Percentiles rank a stretch among this genome's conserved stretches.
These are phyloP conservation scores for Thunnus thynnus DNA, from an alignment of 2,113 vertebrate genomes.

Conservation along the genomic window DNA sequence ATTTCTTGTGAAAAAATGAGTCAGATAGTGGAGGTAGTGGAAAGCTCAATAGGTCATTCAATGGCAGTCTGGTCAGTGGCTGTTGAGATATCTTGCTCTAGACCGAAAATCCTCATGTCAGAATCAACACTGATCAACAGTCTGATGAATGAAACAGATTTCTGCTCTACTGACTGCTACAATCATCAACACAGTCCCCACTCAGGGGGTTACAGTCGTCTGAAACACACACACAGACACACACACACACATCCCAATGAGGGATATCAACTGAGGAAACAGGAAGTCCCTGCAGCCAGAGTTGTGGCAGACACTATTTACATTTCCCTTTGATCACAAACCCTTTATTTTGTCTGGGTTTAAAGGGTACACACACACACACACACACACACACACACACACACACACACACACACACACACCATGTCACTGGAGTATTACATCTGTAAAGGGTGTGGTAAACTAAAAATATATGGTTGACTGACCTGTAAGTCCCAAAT, in stretches of 20 bases:
- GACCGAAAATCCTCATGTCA: neutral
- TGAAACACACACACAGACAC: constrained; percentile 10
- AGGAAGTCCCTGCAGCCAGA: constrained; percentile 49
- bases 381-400: constrained; percentile 34
- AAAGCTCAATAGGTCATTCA: neutral
- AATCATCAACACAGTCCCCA: neutral
- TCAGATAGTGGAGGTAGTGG: neutral
- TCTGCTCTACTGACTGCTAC: constrained; percentile 19
- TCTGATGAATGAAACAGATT: constrained; percentile 39
- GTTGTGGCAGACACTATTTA: constrained; percentile 41
- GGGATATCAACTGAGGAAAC: constrained; percentile 44
- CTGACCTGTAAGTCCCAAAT: constrained; percentile 20
- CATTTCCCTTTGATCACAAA: constrained; percentile 57
- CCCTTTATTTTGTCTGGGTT: constrained; percentile 38
- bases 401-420: constrained; percentile 28
- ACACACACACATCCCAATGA: neutral
- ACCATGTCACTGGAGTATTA: constrained; percentile 29
- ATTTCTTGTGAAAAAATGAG: no score
- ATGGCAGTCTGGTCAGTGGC: no score
- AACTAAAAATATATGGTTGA: constrained; percentile 34
- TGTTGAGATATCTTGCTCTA: neutral
- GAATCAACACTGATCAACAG: neutral
- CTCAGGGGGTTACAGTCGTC: neutral
- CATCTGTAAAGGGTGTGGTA: constrained; percentile 20
- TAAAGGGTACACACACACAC: constrained; percentile 12